Base-by-base conservation (phyloP, 2,888 invertebrate genomes). In the Melolontha melolontha region DNA sequence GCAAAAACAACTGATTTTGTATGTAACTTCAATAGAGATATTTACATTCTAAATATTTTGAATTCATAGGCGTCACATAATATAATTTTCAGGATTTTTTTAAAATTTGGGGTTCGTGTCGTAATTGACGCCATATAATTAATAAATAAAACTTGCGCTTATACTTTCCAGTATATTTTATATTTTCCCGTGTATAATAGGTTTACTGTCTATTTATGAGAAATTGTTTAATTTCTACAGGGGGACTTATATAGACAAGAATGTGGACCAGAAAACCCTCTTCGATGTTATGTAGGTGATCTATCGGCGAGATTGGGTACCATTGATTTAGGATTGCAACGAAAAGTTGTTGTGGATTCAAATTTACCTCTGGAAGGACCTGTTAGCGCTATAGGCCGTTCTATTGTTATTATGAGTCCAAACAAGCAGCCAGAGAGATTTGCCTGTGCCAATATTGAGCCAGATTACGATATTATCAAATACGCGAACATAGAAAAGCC, bases 251-350 rank as follows among this genome's bases (percentile, higher is more conserved):
- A 97, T 82, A 88, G 86, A 67, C 90, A 91, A 82, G 96, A 97
- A 84, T 97, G 97, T 80, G 92, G 92, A 0, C 88, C 93, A 0
- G 92, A 93, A 81, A 94, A 95, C 77, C 97, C 96, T 0, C 83
- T 96, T 64, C 86, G 97, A 1, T 97, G 97, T 80, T 92, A 96
- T 79, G 93, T 96, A 0, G 97, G 97, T 0, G 97, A 97, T 81
- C 84, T 96, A 49, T 93, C 95, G 0, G 90, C 94, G 0, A 87
- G 96, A 71, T 84, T 96, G 40, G 96, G 95, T 0, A 89, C 93
- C 0, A 92, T 97, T 55, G 89, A 91, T 76, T 86, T 97, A 39
- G 97, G 97, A 1, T 86, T 89, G 0, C 86, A 90, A 67, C 88
- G 94, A 44, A 88, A 89, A 78, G 89, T 96, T 71, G 91, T 94